Base-by-base conservation (phyloP, 2,888 invertebrate species). In the Cremastobaeus sp. region DNA sequence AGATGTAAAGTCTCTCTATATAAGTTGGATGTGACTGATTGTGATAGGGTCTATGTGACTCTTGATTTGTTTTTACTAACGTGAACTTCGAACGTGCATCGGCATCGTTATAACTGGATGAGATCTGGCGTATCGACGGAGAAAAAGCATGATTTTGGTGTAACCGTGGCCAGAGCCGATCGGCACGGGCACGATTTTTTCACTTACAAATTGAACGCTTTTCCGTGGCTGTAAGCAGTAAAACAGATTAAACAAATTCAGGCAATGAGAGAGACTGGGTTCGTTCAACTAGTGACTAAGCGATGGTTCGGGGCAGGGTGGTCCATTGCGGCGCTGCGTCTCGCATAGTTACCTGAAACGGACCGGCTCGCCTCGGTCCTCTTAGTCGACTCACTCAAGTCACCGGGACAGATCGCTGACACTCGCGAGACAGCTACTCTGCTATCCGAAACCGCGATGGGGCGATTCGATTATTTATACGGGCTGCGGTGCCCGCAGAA, bases 381-480 rank as follows among this genome's bases (percentile, higher is more conserved):
- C n/a, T n/a, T n/a, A n/a, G n/a, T n/a, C n/a, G n/a, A n/a, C n/a
- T n/a, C n/a, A n/a, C n/a, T n/a, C n/a, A n/a, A 14, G 21, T n/a
- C 28, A 34, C 28, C 9, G 20, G 21, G 20, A 20, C 54, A 54
- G 37, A 54, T 20, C 3, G 20, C 18, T 25, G 47, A 35, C 64
- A 65, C 55, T 57, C 43, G 45, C 45, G 35, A 57, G 35, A 5
- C 45, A 14, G 25, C 12, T 32, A 45, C 25, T 43, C 4, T 25
- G 17, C 34, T 47, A 37, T 15, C 21, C 28, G 20, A 57, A 77
- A 76, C 59, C 78, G 73, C 79, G 80, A 79, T 81, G 77, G 77
- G 79, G 79, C 64, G 65, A 73, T 20, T 76, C 52, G 55, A 71
- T 79, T 84, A 85, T 84, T 85, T 85, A 85, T 85, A 84, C 78